Evolutionary conservation across 2,888 invertebrate species (phyloP).

Genomic region (Drosophila mayaguana): DNA sequence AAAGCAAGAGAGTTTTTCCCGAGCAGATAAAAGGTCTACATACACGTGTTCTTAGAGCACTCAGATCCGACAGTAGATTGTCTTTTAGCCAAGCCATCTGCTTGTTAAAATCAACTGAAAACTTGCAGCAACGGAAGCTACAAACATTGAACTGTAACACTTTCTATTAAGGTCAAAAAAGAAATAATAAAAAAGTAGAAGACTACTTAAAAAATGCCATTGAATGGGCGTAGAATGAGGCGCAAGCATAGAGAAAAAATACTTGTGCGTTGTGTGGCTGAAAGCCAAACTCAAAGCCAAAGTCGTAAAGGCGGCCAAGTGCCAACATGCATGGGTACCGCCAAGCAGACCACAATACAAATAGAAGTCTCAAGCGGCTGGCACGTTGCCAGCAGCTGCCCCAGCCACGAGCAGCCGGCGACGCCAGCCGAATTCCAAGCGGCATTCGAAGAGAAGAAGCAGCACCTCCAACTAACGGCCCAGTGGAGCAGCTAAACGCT

Average conservation of each 20-base stretch:
- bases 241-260: constrained; percentile 40
- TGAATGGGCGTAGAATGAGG: constrained; percentile 71
- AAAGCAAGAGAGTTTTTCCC: neutral
- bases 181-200: constrained; percentile 38
- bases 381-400: constrained; percentile 33
- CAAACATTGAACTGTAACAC: constrained; percentile 82
- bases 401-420: constrained; percentile 18
- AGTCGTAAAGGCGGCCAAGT: constrained; percentile 73
- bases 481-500: constrained; percentile 25
- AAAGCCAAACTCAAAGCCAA: constrained; percentile 41
- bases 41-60: neutral
- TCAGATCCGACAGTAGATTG: constrained; percentile 8
- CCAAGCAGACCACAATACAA: constrained; percentile 55
- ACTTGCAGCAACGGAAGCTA: constrained; percentile 46
- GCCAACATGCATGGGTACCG: constrained; percentile 72
- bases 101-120: constrained; percentile 16
- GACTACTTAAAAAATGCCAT: constrained; percentile 66
- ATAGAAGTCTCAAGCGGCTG: constrained; percentile 37
- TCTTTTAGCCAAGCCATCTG: constrained; percentile 13
- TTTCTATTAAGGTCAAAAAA: constrained; percentile 74
- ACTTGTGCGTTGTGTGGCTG: constrained; percentile 60
- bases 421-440: constrained; percentile 54
- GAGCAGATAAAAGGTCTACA: neutral
- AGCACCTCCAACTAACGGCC: constrained; percentile 25
- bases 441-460: constrained; percentile 10